Base-by-base conservation (phyloP, 2,113 vertebrate genomes). In the Pycnonotus jocosus region DNA sequence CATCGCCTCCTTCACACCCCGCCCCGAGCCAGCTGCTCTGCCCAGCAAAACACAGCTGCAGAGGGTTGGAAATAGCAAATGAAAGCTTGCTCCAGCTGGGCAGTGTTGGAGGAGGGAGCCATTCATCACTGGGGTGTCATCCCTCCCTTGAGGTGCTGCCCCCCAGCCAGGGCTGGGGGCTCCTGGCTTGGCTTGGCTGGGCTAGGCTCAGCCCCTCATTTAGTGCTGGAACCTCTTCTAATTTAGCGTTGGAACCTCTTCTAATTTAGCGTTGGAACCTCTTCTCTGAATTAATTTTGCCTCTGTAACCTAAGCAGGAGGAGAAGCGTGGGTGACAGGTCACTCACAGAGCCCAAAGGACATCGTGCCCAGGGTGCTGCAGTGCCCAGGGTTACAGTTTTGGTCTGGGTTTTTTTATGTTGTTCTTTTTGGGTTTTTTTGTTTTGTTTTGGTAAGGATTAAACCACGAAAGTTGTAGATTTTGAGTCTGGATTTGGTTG, bases 21-120 rank as follows among this genome's bases (percentile, higher is more conserved):
- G 54, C 97, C 85, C 90, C 60, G 38, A 96, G 86, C 96, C 95
- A 96, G 95, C 92, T 95, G 96, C 96, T 97, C 82, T 95, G 96
- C 90, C 95, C 45, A 19, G 96, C 19, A 96, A 98, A 97, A 97
- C 95, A 97, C 90, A 97, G 96, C 97, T 96, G 91, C 92, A 89
- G 83, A 96, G 79, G 88, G 94, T 97, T 96, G 96, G 96, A 96
- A 97, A 97, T 95, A 96, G 97, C 90, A 96, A 98, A 97, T 97
- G 92, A 97, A 97, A 96, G 88, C 90, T 90, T 94, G 89, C 81
- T 92, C 92, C 97, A 96, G 96, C 96, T 97, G 96, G 94, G 95
- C 93, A 88, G 2, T 3, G 54, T 85, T 90, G 45, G 54, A 74
- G 86, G 24, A 92, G 82, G 15, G 47, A 88, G 91, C 64, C 53